These are phyloP conservation scores for Zelleria hepariella DNA, from an alignment of 2,888 invertebrate species.

Conservation along the genomic window DNA sequence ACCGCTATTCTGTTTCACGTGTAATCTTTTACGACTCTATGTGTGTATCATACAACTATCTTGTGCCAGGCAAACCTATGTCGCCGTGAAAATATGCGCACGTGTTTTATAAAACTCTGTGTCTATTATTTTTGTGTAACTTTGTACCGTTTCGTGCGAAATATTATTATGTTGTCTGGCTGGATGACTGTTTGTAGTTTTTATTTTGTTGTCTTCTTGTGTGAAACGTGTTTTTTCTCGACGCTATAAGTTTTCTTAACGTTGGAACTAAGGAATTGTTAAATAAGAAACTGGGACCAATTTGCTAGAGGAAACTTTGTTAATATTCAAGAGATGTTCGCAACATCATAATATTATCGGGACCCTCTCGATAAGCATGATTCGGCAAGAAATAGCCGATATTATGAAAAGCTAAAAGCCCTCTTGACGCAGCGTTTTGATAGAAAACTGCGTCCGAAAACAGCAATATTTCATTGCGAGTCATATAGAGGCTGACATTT, in stretches of 20 bases:
- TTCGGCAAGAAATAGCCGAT: slow-evolving; percentile 31
- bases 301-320: background rate
- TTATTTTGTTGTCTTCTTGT: background rate
- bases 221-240: background rate
- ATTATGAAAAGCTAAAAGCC: slow-evolving; percentile 28
- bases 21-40: slow-evolving; percentile 25
- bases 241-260: too few relatives aligned
- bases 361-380: slow-evolving; percentile 21
- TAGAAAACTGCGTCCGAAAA: slow-evolving; percentile 34
- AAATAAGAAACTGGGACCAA: background rate
- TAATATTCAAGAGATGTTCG: background rate
- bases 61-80: background rate
- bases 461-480: slow-evolving; percentile 45
- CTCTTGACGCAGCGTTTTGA: slow-evolving; percentile 47
- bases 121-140: background rate
- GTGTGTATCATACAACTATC: background rate
- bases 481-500: slow-evolving; percentile 39
- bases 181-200: background rate
- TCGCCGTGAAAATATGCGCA: background rate
- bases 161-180: background rate
- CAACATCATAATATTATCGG: background rate
- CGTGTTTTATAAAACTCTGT: background rate
- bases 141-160: background rate
- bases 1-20: slow-evolving; percentile 25
- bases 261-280: background rate